Evolutionary conservation across 2,888 invertebrate genomes (phyloP), one percentile per base, ranked within the genome.

Genomic region (Eutolmus rufibarbis): DNA sequence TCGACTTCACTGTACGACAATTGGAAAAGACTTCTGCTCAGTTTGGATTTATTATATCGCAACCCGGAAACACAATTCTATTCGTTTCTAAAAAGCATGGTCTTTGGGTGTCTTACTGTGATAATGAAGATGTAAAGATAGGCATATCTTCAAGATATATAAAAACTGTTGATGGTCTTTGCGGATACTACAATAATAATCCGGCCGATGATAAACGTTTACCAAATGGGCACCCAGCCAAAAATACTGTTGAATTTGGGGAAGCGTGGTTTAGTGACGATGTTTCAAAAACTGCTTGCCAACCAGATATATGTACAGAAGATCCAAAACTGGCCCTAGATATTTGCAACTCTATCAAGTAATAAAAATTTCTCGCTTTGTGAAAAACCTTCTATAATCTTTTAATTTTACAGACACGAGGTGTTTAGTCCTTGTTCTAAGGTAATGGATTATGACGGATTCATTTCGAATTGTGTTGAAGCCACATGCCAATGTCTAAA

Each of bases 401-500:
- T 34, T 7, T 23, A 12, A 19, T 37, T 19, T 88, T 88, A 43
- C 91, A 95, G 95, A 74, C 94, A 95, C 90, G 94, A 95, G 85
- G 95, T 95, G 0, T 94, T 97, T 79, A 92, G 94, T 0, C 93
- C 94, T 86, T 97, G 97, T 91, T 93, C 93, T 14, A 93, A 93
- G 88, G 94, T 94, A 0, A 92, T 96, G 0, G 94, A 96, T 91
- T 92, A 96, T 19, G 95, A 96, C 89, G 94, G 95, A 88, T 96
- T 96, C 92, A 93, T 95, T 37, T 94, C 95, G 88, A 94, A 95
- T 87, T 97, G 97, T 91, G 91, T 96, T 88, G 96, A 97, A 91
- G 95, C 95, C 74, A 94, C 96, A 76, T 97, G 97, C 91, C 94
- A 94, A 86, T 97, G 97, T 90, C 92, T 96, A 0, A 94, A 95